Base-by-base conservation (phyloP, 2,888 invertebrate species). In the Dryobota labecula region DNA sequence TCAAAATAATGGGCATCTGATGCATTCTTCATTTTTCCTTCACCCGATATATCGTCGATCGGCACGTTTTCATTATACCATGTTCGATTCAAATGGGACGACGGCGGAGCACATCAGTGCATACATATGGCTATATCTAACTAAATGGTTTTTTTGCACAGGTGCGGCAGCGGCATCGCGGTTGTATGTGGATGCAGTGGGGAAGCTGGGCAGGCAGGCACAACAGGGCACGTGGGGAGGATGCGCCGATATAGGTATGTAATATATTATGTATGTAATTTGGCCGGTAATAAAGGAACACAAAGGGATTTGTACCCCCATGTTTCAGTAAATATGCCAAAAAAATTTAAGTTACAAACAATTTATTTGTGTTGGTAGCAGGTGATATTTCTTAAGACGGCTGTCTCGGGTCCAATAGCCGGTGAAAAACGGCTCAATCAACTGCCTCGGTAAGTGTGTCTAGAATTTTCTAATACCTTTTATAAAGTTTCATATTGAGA, bases 141-240 rank as follows among this genome's bases (percentile, higher is more conserved):
- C 30, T 41, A 47, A 15, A 41, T 45, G 1, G 18, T 49, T 70
- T 73, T 51, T 78, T 81, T 53, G 93, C 94, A 58, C 96, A 98
- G 98, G 98, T 92, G 98, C 98, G 76, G 98, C 98, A 73, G 98
- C 98, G 80, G 98, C 98, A 51, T 98, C 98, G 45, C 97, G 98
- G 67, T 94, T 98, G 86, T 98, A 98, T 95, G 98, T 98, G 90
- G 98, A 98, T 90, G 98, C 98, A 80, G 97, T 98, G 91, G 98
- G 98, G 85, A 98, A 98, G 94, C 96, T 98, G 91, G 98, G 98
- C 78, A 96, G 98, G 84, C 98, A 98, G 92, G 98, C 98, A 70
- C 98, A 98, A 93, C 98, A 98, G 94, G 98, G 98, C 85, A 98
- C 98, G 54, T 98, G 98, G 98, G 98, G 98, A 84, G 98, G 98